Evolutionary conservation across 2,888 invertebrate genomes (phyloP).

Genomic region (Gryllus longicercus): DNA sequence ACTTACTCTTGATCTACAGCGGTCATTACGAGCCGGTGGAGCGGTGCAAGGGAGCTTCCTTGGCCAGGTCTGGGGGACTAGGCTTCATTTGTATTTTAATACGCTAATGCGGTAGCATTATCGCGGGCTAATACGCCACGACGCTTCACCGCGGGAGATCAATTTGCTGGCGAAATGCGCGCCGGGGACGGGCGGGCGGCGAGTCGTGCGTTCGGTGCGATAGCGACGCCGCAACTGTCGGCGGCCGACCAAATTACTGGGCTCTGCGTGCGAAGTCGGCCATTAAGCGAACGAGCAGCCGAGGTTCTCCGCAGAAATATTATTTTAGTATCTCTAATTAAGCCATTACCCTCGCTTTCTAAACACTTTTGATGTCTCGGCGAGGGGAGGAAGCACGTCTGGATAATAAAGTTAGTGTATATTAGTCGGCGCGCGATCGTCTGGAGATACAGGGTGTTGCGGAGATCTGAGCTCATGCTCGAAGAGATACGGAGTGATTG

Average conservation of each 20-base stretch:
- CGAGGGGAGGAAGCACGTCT: background rate
- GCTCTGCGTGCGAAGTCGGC: background rate
- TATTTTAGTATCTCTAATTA: slow-evolving; percentile 24
- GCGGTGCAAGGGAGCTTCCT: background rate
- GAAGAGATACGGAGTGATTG: no score
- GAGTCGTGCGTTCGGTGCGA: background rate
- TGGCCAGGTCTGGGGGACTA: background rate
- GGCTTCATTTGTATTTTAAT: slow-evolving; percentile 6
- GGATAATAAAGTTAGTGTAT: slow-evolving; percentile 1
- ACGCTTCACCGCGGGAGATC: background rate
- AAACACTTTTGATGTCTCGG: slow-evolving; percentile 5
- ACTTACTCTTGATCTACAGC: slow-evolving; percentile 11
- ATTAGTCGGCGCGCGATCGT: background rate
- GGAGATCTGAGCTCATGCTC: no score
- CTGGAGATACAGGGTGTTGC: no score
- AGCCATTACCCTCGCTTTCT: slow-evolving; percentile 19
- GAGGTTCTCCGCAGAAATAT: slow-evolving; percentile 23
- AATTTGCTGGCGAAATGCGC: background rate
- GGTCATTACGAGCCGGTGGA: background rate
- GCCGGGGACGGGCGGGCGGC: background rate
- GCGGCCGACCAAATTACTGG: slow-evolving; percentile 10
- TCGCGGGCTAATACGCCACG: background rate
- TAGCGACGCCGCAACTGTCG: background rate
- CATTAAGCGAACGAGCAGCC: background rate
- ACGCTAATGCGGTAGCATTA: slow-evolving; percentile 17